A percentile compares a stretch with the other conserved stretches of the same genome.
These are phyloP conservation scores for Lithophane ornitopus DNA, from an alignment of 2,888 invertebrate species.

Conservation along the genomic window DNA sequence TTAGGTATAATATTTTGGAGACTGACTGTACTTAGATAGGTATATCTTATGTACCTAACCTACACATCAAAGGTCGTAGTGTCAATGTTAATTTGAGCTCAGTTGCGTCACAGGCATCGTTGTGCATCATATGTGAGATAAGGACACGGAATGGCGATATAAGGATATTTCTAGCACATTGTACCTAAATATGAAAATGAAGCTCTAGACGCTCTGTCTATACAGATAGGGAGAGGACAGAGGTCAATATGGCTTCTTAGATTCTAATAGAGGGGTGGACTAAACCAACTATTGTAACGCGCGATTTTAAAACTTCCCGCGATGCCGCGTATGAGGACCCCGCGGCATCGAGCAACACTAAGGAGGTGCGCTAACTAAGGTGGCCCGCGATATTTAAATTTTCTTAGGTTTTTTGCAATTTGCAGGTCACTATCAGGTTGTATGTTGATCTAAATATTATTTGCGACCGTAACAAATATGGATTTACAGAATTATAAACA, in stretches of 20 bases:
- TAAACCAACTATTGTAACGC: no score
- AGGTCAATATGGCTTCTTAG: conserved; percentile 2
- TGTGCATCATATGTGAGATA: conserved; percentile 40
- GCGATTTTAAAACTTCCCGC: no score
- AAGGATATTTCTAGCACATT: conserved; percentile 25
- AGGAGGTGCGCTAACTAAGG: no score
- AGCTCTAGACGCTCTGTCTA: conserved; percentile 40
- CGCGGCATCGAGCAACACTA: no score
- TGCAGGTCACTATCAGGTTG: no score
- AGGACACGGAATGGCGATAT: conserved; percentile 43
- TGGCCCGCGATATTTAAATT: no score
- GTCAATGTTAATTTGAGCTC: conserved; percentile 74
- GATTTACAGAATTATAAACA: no score
- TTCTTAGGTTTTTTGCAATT: no score
- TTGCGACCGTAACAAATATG: no score
- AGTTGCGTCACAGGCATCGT: conserved; percentile 45
- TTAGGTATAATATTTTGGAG: not conserved
- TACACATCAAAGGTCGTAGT: conserved; percentile 52
- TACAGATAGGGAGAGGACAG: conserved; percentile 10
- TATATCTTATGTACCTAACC: not conserved
- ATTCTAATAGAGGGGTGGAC: not conserved
- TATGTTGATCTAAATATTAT: no score
- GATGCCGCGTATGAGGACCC: no score
- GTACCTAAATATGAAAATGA: conserved; percentile 4
- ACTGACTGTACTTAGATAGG: not conserved